Evolutionary conservation across 2,888 invertebrate species (phyloP).

Genomic region (Drosophila cognata): DNA sequence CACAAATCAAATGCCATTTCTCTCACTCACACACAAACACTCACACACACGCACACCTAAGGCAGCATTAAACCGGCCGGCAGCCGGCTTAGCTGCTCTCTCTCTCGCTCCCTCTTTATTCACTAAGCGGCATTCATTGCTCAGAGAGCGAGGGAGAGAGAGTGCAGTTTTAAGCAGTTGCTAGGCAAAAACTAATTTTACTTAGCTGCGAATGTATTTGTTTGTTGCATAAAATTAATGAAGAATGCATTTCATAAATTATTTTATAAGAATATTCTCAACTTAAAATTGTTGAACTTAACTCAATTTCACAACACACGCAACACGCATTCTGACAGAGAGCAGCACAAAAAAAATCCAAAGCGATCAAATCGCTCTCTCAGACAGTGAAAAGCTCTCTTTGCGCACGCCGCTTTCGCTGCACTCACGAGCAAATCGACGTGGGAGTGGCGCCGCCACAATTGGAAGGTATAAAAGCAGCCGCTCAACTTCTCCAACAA

Average conservation of each 20-base stretch:
- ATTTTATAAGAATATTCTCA: not conserved
- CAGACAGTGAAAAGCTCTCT: conserved; percentile 16
- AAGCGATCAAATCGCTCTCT: conserved; percentile 20
- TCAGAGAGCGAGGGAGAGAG: not conserved
- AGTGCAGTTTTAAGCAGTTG: conserved; percentile 11
- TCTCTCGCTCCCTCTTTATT: not conserved
- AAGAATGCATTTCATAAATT: not conserved
- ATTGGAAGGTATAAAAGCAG: conserved; percentile 57
- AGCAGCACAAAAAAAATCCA: not conserved
- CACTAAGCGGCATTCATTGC: conserved; percentile 10
- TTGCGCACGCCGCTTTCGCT: conserved; percentile 12
- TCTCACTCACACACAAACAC: conserved; percentile 17
- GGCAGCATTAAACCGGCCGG: conserved; percentile 29
- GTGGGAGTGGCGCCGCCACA: conserved; percentile 57
- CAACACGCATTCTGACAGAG: conserved; percentile 4
- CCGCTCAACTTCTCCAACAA: conserved; percentile 50
- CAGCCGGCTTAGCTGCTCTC: conserved; percentile 44
- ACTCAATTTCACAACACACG: not conserved
- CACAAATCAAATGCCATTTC: conserved; percentile 10
- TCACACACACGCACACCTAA: not conserved
- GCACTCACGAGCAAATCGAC: conserved; percentile 24
- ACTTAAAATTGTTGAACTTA: not conserved
- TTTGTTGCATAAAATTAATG: too few relatives aligned
- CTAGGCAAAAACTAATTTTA: not conserved
- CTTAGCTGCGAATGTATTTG: not conserved